A percentile compares a stretch with the other conserved stretches of the same genome.
Conservation (phyloP, 1,140 invertebrate genomes). For the Drosophila saltans region DNA sequence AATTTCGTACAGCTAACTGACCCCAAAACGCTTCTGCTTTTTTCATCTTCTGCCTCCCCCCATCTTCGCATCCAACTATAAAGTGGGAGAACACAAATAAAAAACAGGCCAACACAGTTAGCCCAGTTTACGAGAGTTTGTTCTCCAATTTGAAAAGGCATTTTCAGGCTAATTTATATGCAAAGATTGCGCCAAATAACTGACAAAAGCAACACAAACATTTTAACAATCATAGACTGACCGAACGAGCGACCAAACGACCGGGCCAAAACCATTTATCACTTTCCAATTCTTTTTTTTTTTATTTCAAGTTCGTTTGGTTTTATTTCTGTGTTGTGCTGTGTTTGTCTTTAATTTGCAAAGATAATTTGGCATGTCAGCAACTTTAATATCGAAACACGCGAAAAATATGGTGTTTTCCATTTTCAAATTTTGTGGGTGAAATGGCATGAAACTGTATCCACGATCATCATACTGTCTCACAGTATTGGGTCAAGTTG, state of each 20-base stretch:
- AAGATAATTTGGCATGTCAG: constrained; percentile 62
- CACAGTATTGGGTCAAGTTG: constrained; percentile 10
- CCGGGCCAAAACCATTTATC: constrained; percentile 73
- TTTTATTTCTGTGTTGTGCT: constrained; percentile 13
- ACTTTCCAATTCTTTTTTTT: constrained; percentile 56
- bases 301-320: constrained; percentile 23
- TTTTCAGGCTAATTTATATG: constrained; percentile 76
- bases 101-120: constrained; percentile 55
- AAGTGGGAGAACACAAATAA: neutral
- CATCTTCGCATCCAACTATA: too few relatives aligned
- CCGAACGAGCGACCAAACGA: constrained; percentile 23
- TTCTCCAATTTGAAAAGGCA: constrained; percentile 62
- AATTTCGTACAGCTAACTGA: constrained; percentile 62
- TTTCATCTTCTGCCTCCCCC: too few relatives aligned
- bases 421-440: neutral
- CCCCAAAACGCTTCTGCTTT: constrained; percentile 58
- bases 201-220: constrained; percentile 53
- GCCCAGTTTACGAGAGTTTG: constrained; percentile 60
- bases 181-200: constrained; percentile 70
- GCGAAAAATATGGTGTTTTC: constrained; percentile 22
- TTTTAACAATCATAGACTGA: constrained; percentile 49
- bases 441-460: neutral
- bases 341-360: constrained; percentile 59
- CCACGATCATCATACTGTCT: neutral
- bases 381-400: constrained; percentile 53